Percentiles rank a stretch among this genome's conserved stretches.
These are phyloP conservation scores for Blastobasis lacticolella DNA, from an alignment of 2,888 invertebrate genomes.

Conservation along the genomic window DNA sequence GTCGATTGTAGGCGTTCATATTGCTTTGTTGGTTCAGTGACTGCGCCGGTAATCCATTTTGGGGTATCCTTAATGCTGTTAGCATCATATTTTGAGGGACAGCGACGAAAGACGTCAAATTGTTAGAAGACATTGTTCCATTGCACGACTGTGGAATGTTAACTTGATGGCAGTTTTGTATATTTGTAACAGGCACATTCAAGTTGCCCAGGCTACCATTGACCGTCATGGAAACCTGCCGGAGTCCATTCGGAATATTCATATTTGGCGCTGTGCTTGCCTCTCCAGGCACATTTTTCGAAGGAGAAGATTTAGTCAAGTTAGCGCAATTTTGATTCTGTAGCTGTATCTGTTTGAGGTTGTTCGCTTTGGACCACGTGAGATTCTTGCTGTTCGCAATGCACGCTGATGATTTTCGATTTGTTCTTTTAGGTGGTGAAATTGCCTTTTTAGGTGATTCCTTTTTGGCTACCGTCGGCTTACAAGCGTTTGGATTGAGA, in stretches of 20 bases:
- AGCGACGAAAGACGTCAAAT: conserved; percentile 60
- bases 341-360: conserved; percentile 59
- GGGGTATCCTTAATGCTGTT: conserved; percentile 73
- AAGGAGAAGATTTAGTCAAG: conserved; percentile 26
- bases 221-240: conserved; percentile 55
- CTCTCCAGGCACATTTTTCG: conserved; percentile 37
- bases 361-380: conserved; percentile 66
- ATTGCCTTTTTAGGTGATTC: conserved; percentile 40
- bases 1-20: conserved; percentile 49
- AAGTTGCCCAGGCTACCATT: conserved; percentile 51
- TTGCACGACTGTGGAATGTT: conserved; percentile 58
- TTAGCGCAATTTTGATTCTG: conserved; percentile 61
- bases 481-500: conserved; percentile 41
- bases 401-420: conserved; percentile 63
- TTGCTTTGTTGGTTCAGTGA: conserved; percentile 53
- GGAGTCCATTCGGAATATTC: conserved; percentile 55
- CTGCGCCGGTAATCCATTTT: conserved; percentile 56
- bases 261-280: conserved; percentile 56
- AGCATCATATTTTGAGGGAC: conserved; percentile 73
- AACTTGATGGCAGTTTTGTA: conserved; percentile 61
- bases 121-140: conserved; percentile 52
- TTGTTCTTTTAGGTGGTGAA: conserved; percentile 47
- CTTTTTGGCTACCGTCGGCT: conserved; percentile 41
- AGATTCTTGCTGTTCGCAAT: conserved; percentile 65
- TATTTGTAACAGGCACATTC: conserved; percentile 54